A percentile compares a stretch with the other conserved stretches of the same genome.
phyloP scores from a whole-genome alignment of 2,888 invertebrate genomes.

The Ditylenchus weischeri region DNA sequence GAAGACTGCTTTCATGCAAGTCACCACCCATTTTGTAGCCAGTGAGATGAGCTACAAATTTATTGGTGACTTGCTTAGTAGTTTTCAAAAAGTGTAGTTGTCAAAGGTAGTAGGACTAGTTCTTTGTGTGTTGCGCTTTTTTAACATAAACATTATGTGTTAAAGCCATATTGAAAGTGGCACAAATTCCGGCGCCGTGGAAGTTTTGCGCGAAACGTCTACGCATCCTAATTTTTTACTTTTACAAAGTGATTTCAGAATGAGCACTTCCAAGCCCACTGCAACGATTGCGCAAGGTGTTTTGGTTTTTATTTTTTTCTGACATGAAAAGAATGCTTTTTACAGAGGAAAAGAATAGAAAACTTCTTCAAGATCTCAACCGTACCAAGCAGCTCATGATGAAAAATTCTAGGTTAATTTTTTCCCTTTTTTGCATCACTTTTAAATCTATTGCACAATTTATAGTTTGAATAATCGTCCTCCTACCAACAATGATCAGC shows the following conservation, averaged over 20 bases:
- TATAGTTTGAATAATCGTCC: background rate
- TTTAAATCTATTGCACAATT: background rate
- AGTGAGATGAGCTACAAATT: no score
- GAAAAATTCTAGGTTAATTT: conserved; percentile 12
- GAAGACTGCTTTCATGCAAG: no score
- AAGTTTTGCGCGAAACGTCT: background rate
- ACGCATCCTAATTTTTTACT: background rate
- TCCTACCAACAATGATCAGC: conserved; percentile 3
- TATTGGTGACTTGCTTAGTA: no score
- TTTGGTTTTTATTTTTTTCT: background rate
- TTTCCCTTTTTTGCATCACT: background rate
- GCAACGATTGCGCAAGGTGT: background rate
- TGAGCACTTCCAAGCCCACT: background rate
- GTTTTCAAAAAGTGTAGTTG: no score
- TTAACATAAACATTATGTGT: no score
- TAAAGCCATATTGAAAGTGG: no score
- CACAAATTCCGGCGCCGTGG: no score
- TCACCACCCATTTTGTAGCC: no score
- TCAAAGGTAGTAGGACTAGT: no score
- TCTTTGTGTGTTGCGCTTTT: no score
- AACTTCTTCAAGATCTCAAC: conserved; percentile 16
- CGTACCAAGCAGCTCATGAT: conserved; percentile 17
- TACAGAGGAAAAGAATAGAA: conserved; percentile 16
- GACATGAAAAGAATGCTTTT: background rate
- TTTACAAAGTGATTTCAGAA: background rate